Evolutionary conservation across 1,140 invertebrate genomes (phyloP).

Genomic region (Solenopsis fugax): DNA sequence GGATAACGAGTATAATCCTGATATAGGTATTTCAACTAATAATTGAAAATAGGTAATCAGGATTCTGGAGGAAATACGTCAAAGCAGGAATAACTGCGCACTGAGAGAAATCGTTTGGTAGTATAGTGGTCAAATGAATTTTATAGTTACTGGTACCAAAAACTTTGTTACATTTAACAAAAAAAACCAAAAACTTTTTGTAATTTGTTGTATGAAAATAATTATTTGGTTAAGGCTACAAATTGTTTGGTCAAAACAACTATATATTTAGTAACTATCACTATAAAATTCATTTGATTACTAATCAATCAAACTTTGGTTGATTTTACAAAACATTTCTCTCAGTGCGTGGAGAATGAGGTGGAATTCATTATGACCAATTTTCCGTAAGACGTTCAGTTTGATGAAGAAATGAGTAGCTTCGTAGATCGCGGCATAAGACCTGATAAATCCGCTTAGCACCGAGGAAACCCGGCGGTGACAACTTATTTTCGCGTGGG

Average conservation of each 20-base stretch:
- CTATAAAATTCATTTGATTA: too few relatives aligned
- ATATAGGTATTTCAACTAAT: not conserved
- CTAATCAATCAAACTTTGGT: too few relatives aligned
- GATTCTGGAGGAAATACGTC: not conserved
- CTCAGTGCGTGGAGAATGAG: not conserved
- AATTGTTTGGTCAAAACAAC: too few relatives aligned
- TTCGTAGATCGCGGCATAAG: constrained; percentile 38
- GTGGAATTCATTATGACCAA: constrained; percentile 42
- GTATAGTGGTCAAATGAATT: too few relatives aligned
- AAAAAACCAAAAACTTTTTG: too few relatives aligned
- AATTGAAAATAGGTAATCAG: not conserved
- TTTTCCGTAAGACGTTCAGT: constrained; percentile 52
- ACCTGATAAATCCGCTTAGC: constrained; percentile 54
- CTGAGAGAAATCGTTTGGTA: too few relatives aligned
- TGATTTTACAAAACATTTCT: too few relatives aligned
- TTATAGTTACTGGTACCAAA: too few relatives aligned
- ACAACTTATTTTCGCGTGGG: constrained; percentile 60
- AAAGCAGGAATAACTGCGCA: not conserved
- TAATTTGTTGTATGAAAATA: too few relatives aligned
- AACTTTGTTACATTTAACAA: too few relatives aligned
- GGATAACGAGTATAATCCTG: not conserved
- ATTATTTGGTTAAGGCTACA: too few relatives aligned
- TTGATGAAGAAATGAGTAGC: constrained; percentile 41
- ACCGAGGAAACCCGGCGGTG: constrained; percentile 9
- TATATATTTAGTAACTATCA: too few relatives aligned